A percentile compares a stretch with the other conserved stretches of the same genome.
These are phyloP conservation scores for Dryobotodes eremita DNA, from an alignment of 2,888 invertebrate species.

Conservation along the genomic window DNA sequence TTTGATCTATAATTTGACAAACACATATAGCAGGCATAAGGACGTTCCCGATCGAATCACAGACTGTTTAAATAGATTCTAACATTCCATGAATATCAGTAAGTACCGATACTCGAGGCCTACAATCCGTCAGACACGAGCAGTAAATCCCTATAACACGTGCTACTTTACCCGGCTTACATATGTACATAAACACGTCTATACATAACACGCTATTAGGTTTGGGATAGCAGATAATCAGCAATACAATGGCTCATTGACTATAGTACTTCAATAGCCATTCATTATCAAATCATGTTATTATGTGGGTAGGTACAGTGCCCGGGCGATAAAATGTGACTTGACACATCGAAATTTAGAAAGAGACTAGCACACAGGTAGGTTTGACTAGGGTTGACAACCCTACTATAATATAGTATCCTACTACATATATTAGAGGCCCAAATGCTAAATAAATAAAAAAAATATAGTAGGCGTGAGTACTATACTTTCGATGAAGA, in stretches of 20 bases:
- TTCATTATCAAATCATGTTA: slow-evolving; percentile 21
- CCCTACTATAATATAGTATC: too few relatives aligned
- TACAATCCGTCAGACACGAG: slow-evolving; percentile 20
- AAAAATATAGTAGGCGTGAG: too few relatives aligned
- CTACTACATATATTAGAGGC: too few relatives aligned
- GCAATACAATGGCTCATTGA: slow-evolving; percentile 44
- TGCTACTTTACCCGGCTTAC: slow-evolving; percentile 24
- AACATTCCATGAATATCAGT: slow-evolving; percentile 38
- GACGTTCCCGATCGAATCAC: slow-evolving; percentile 16
- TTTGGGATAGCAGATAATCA: slow-evolving; percentile 43
- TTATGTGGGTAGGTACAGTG: neutral
- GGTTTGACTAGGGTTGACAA: too few relatives aligned
- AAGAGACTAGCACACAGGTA: too few relatives aligned
- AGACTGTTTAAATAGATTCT: slow-evolving; percentile 15
- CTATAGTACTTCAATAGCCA: slow-evolving; percentile 23
- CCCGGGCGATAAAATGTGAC: neutral
- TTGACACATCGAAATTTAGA: neutral
- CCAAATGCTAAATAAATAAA: too few relatives aligned
- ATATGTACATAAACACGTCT: slow-evolving; percentile 46
- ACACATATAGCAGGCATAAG: slow-evolving; percentile 4
- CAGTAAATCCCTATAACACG: slow-evolving; percentile 52
- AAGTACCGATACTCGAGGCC: slow-evolving; percentile 16
- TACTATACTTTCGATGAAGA: too few relatives aligned
- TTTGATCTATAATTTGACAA: neutral
- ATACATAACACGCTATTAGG: slow-evolving; percentile 32